These are phyloP conservation scores for Pseudachorutes palmiensis DNA, from an alignment of 1,140 invertebrate species.

Conservation along the genomic window DNA sequence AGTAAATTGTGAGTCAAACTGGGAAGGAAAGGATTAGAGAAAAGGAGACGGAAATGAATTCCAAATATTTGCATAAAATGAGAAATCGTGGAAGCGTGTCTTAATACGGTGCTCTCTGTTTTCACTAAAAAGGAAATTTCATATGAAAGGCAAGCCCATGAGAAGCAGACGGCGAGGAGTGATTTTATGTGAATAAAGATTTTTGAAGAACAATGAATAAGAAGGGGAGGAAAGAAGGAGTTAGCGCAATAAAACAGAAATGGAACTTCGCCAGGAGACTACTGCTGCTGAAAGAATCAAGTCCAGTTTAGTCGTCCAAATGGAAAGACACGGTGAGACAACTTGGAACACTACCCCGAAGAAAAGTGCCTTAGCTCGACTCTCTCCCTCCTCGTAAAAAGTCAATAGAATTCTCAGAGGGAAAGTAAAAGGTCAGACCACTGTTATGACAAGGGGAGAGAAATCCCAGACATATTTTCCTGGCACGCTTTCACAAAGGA, in stretches of 20 bases:
- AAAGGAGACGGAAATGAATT: neutral
- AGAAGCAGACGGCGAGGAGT: neutral
- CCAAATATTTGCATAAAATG: neutral
- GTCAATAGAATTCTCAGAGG: constrained; percentile 19
- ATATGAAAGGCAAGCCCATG: neutral
- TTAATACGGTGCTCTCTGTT: neutral
- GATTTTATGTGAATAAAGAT: neutral
- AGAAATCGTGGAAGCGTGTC: too few relatives aligned
- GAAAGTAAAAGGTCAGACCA: constrained; percentile 23
- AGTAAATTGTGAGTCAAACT: neutral
- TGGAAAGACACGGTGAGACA: neutral
- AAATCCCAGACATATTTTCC: constrained; percentile 19
- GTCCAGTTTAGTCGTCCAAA: neutral
- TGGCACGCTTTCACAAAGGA: constrained; percentile 19
- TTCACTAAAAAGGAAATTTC: neutral
- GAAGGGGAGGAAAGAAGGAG: neutral
- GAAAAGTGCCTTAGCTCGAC: neutral
- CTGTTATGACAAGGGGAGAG: constrained; percentile 19
- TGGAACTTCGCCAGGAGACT: neutral
- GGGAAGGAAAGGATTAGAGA: neutral
- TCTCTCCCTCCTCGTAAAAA: constrained; percentile 9
- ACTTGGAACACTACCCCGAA: too few relatives aligned
- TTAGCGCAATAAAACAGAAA: neutral
- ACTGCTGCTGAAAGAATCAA: neutral
- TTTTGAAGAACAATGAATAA: neutral